phyloP scores from a whole-genome alignment of 2,113 vertebrate species.

The Lophotis ruficrista region DNA sequence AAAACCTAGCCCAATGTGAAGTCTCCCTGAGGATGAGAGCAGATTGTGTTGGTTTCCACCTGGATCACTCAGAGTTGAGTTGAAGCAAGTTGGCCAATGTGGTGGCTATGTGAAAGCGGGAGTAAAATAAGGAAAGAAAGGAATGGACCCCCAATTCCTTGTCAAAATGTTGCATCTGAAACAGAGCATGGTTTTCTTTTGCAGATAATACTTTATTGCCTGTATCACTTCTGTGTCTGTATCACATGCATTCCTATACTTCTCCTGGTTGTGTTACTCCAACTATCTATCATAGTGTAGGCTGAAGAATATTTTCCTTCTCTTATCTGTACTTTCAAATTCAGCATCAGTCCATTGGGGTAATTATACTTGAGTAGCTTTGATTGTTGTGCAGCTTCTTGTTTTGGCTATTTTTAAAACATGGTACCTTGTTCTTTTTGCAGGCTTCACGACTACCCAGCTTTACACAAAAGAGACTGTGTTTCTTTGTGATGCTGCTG shows the following conservation, averaged over 20 bases:
- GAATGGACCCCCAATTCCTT: not conserved
- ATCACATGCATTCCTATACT: not conserved
- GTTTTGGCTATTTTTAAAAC: conserved; percentile 38
- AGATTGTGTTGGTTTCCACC: not conserved
- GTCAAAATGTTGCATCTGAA: not conserved
- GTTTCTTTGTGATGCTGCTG: conserved; percentile 12
- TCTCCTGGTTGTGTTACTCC: not conserved
- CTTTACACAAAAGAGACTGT: not conserved
- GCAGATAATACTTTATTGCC: not conserved
- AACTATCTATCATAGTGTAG: not conserved
- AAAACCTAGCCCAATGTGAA: not conserved
- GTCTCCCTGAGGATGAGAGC: not conserved
- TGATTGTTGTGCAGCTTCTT: not conserved
- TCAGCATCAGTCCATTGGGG: fast-evolving
- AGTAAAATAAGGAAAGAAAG: not conserved
- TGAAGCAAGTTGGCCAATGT: not conserved
- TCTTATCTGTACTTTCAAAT: not conserved
- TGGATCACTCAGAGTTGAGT: not conserved
- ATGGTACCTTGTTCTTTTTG: not conserved
- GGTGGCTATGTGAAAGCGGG: not conserved
- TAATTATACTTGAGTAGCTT: not conserved
- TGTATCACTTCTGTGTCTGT: not conserved
- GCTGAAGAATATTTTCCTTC: not conserved
- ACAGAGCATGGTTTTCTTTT: not conserved
- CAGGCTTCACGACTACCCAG: not conserved